Conservation (phyloP, 1,140 invertebrate genomes). For the Amphibalanus amphitrite region DNA sequence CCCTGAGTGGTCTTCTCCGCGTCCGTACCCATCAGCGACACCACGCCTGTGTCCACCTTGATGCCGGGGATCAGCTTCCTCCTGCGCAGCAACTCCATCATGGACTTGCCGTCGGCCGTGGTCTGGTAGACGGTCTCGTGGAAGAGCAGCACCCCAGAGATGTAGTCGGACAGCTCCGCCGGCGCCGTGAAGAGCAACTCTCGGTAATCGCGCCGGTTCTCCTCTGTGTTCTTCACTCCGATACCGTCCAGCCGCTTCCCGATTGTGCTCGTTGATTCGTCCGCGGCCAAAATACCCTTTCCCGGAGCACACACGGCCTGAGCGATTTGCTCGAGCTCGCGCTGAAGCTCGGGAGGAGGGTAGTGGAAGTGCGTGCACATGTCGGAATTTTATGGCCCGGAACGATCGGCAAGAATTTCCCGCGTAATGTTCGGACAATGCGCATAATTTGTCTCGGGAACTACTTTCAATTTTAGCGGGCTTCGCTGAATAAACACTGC, state of each 20-base stretch:
- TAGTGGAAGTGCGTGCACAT: slow-evolving; percentile 71
- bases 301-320: slow-evolving; percentile 79
- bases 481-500: background rate
- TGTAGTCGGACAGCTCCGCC: slow-evolving; percentile 32
- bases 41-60: slow-evolving; percentile 69
- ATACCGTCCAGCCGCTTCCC: slow-evolving; percentile 65
- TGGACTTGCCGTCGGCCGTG: slow-evolving; percentile 62
- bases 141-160: slow-evolving; percentile 86
- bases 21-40: slow-evolving; percentile 70
- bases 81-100: slow-evolving; percentile 60
- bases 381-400: background rate
- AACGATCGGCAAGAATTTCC: background rate
- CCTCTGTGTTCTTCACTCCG: slow-evolving; percentile 43
- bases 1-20: slow-evolving; percentile 94
- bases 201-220: slow-evolving; percentile 60
- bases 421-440: background rate
- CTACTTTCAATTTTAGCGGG: background rate
- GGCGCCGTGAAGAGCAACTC: slow-evolving; percentile 75
- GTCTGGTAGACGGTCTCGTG: slow-evolving; percentile 97
- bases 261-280: slow-evolving; percentile 70
- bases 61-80: slow-evolving; percentile 78
- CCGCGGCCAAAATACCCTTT: slow-evolving; percentile 66
- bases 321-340: slow-evolving; percentile 74
- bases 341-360: slow-evolving; percentile 64
- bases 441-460: background rate